These are phyloP conservation scores for Leucoraja erinaceus DNA, from an alignment of 2,113 vertebrate species.

Conservation along the genomic window DNA sequence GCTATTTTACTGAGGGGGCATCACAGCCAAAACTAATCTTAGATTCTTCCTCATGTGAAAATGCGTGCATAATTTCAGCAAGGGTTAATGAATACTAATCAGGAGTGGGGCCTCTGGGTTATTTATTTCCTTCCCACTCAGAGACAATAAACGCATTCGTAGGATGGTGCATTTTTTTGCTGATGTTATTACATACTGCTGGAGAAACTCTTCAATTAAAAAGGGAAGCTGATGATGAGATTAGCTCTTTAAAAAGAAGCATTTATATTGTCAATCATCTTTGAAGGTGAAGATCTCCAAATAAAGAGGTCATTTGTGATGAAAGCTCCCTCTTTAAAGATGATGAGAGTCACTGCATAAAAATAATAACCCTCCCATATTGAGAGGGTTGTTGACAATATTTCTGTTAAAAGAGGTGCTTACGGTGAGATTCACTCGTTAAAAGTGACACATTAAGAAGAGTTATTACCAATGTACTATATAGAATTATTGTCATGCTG, in stretches of 20 bases:
- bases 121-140: neutral
- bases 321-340: neutral
- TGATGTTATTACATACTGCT: neutral
- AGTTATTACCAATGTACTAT: neutral
- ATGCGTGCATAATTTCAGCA: neutral
- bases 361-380: neutral
- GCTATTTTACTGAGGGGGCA: neutral
- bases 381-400: neutral
- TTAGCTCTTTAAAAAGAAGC: neutral
- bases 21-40: neutral
- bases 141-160: neutral
- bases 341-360: neutral
- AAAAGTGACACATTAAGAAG: neutral
- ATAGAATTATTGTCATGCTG: neutral
- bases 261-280: neutral
- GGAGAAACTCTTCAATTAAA: neutral
- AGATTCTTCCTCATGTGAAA: neutral
- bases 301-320: neutral
- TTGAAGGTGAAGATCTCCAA: neutral
- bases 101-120: neutral
- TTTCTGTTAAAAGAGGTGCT: neutral
- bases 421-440: too few relatives aligned
- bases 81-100: neutral
- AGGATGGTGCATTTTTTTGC: neutral
- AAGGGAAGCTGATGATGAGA: neutral